Conservation (phyloP, 2,113 vertebrate genomes). For the Meriones unguiculatus region DNA sequence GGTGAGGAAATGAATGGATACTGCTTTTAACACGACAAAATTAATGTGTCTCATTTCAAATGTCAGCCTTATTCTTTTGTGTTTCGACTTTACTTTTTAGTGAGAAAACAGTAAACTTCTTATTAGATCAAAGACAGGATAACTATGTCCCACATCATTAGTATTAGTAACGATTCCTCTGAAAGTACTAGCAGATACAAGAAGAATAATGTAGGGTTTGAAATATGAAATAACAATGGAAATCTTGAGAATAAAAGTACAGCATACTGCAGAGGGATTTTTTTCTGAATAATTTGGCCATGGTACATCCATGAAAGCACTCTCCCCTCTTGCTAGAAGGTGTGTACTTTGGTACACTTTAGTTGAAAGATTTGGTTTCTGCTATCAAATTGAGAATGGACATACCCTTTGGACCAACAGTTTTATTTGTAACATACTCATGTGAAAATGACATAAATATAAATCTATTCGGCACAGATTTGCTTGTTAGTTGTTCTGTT, state of each 20-base stretch:
- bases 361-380: neutral
- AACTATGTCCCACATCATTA: neutral
- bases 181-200: slow-evolving; percentile 21
- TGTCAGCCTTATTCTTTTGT: slow-evolving; percentile 30
- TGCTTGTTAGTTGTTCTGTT: neutral
- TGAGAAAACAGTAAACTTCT: neutral
- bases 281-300: neutral
- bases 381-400: slow-evolving; percentile 21
- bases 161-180: slow-evolving; percentile 12
- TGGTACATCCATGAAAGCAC: neutral
- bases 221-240: slow-evolving; percentile 27
- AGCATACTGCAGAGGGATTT: neutral
- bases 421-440: slow-evolving; percentile 19
- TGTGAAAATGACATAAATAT: neutral
- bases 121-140: neutral
- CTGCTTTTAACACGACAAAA: slow-evolving; percentile 31
- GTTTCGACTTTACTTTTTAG: neutral
- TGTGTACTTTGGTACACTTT: neutral
- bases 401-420: neutral
- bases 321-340: neutral
- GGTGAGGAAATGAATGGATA: neutral
- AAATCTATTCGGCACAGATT: neutral
- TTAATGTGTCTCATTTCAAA: neutral
- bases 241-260: neutral
- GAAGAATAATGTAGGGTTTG: slow-evolving; percentile 4